Base-by-base conservation (phyloP, 1,140 invertebrate species). In the Nylanderia fulva region DNA sequence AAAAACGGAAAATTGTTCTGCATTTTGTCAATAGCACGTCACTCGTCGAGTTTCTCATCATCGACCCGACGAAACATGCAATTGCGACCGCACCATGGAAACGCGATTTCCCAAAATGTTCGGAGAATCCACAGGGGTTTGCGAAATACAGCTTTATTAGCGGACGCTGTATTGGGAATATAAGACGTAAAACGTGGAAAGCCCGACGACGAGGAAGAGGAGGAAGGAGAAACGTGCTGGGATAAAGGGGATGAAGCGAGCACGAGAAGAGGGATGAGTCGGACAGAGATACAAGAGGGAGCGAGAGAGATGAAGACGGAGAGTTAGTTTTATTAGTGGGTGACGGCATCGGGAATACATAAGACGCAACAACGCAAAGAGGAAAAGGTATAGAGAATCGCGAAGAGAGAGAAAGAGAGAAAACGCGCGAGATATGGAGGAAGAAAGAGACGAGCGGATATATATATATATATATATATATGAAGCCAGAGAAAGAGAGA, bases 121-220 rank as follows among this genome's bases (percentile, higher is more conserved):
- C 52, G 48, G 54, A n/a, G 7, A 66, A 36, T 5, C 61, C 48
- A 76, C n/a, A 60, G 48, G 54, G 64, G 74, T 11, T 79, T 79
- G n/a, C 74, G 52, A 80, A 69, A 85, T 58, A 79, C 71, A 68
- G 63, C 80, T 86, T 86, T 64, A 84, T 86, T 89, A 89, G 88
- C 71, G 80, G 90, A 86, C 76, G 86, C 85, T 88, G 85, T 91
- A 90, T 87, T 85, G 86, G 89, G 88, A 92, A 91, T 91, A 91
- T 80, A 82, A 89, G 87, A 84, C 82, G 82, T 82, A 79, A 85
- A 75, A 84, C 58, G 66, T 54, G 77, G 33, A 64, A 85, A 83
- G 75, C 54, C 27, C 77, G 27, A 72, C 52, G 79, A 71, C 33
- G n/a, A 71, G 60, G 15, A 76, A 1, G 33, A 27, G 54, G 15